A percentile compares a stretch with the other conserved stretches of the same genome.
Evolutionary conservation across 2,888 invertebrate genomes (phyloP).

Genomic region (Alsophila aescularia): DNA sequence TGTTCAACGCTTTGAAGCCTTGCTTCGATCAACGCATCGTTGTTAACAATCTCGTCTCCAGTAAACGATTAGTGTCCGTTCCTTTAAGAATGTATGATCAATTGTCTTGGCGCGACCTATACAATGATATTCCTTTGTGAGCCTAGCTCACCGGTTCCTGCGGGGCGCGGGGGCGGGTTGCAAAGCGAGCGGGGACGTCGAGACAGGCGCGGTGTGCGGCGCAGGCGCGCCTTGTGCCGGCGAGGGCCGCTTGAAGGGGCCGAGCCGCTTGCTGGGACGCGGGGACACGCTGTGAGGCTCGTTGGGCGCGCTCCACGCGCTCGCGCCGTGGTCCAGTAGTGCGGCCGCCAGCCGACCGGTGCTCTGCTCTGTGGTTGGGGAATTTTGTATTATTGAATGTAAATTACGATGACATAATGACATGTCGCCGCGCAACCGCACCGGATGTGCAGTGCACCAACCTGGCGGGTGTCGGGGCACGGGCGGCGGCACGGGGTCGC

Average conservation of each 20-base stretch:
- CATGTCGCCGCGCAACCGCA: neutral
- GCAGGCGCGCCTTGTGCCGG: conserved; percentile 41
- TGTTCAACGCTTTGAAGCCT: too few species aligned
- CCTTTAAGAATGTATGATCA: too few species aligned
- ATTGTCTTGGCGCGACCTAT: too few species aligned
- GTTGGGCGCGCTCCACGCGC: conserved; percentile 61
- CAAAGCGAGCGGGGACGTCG: conserved; percentile 40
- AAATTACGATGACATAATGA: too few species aligned
- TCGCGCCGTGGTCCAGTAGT: conserved; percentile 83
- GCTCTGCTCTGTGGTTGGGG: conserved; percentile 54
- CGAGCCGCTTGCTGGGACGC: conserved; percentile 88
- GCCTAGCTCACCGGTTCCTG: conserved; percentile 61
- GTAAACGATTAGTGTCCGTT: too few species aligned
- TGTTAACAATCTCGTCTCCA: too few species aligned
- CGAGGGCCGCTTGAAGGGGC: conserved; percentile 85
- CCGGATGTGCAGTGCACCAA: neutral
- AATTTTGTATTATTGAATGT: neutral
- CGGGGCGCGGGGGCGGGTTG: conserved; percentile 49
- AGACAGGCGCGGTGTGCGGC: conserved; percentile 47
- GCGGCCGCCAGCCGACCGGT: conserved; percentile 85
- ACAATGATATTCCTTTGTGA: neutral
- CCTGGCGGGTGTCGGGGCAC: conserved; percentile 6
- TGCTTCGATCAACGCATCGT: too few species aligned
- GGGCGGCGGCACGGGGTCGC: conserved; percentile 59
- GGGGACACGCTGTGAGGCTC: conserved; percentile 82